A percentile compares a stretch with the other conserved stretches of the same genome.
phyloP scores from a whole-genome alignment of 1,140 invertebrate genomes.

The Drosophila tsacasi region DNA sequence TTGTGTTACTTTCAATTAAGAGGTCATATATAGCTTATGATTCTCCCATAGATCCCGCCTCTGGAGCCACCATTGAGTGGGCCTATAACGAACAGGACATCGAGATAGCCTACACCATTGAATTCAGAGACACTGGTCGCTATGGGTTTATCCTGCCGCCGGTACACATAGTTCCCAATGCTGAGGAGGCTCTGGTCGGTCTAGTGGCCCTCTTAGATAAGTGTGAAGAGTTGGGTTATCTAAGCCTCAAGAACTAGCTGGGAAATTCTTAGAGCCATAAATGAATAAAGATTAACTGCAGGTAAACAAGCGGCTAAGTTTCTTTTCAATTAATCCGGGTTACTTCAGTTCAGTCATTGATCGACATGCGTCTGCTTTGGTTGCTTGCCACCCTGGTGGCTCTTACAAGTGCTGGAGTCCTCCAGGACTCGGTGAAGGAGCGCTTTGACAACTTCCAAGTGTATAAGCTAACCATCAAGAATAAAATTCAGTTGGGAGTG shows the following conservation, averaged over 20 bases:
- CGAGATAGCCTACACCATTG: constrained; percentile 88
- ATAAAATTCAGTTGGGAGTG: constrained; percentile 51
- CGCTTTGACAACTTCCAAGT: constrained; percentile 71
- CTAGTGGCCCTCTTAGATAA: constrained; percentile 89
- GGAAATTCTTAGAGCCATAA: constrained; percentile 48
- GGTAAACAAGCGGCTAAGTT: constrained; percentile 19
- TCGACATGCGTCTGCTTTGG: constrained; percentile 60
- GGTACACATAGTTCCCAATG: constrained; percentile 91
- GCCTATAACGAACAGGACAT: constrained; percentile 87
- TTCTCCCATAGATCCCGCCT: constrained; percentile 73
- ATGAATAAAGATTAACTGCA: constrained; percentile 55
- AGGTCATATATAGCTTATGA: neutral
- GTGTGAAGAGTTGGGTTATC: constrained; percentile 60
- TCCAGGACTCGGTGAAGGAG: constrained; percentile 30
- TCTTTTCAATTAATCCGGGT: constrained; percentile 4
- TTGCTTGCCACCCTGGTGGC: constrained; percentile 49
- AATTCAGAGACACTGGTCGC: constrained; percentile 90
- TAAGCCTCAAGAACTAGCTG: constrained; percentile 43
- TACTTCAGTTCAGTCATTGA: constrained; percentile 21
- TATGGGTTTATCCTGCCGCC: constrained; percentile 95
- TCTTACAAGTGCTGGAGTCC: constrained; percentile 41
- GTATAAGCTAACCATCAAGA: constrained; percentile 51
- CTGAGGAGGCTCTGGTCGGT: constrained; percentile 92
- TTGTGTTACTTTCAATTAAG: neutral
- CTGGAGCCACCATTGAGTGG: constrained; percentile 89